phyloP scores from a whole-genome alignment of 2,797 vertebrate species.

The Periophthalmus magnuspinnatus region DNA sequence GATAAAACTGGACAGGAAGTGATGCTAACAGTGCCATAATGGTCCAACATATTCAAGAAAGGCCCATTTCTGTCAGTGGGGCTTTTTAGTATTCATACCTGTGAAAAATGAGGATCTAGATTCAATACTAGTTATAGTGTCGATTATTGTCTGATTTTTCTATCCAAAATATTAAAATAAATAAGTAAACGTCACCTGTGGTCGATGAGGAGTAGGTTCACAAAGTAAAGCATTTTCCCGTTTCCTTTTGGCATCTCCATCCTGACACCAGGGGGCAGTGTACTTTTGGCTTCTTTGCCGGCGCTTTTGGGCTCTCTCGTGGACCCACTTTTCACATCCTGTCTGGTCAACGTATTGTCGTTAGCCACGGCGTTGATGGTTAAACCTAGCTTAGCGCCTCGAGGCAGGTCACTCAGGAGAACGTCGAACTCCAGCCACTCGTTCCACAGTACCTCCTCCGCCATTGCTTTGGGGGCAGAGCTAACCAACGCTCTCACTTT shows the following conservation, averaged over 20 bases:
- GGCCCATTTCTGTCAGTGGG: too few species aligned
- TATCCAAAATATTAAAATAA: too few species aligned
- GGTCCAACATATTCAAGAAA: too few species aligned
- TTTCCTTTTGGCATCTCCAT: constrained; percentile 65
- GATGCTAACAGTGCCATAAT: too few species aligned
- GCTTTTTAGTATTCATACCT: too few species aligned
- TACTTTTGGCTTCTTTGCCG: neutral
- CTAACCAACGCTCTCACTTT: constrained; percentile 70
- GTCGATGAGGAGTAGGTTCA: constrained; percentile 82
- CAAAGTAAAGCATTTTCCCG: constrained; percentile 75
- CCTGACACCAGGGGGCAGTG: constrained; percentile 4
- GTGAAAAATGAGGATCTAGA: too few species aligned
- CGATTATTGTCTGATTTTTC: too few species aligned
- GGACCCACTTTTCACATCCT: constrained; percentile 40
- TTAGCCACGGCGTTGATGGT: constrained; percentile 60
- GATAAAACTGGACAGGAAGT: too few species aligned
- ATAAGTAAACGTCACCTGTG: constrained; percentile 69
- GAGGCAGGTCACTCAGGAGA: constrained; percentile 73
- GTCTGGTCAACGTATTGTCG: constrained; percentile 45
- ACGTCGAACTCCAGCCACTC: constrained; percentile 80
- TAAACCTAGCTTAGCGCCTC: constrained; percentile 76
- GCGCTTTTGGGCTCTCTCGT: constrained; percentile 10
- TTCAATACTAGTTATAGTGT: too few species aligned
- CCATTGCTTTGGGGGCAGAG: constrained; percentile 65
- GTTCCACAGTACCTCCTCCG: constrained; percentile 82